Percentiles rank a stretch among this genome's conserved stretches.
These are phyloP conservation scores for Verasper variegatus DNA, from an alignment of 2,113 vertebrate genomes.

Conservation along the genomic window DNA sequence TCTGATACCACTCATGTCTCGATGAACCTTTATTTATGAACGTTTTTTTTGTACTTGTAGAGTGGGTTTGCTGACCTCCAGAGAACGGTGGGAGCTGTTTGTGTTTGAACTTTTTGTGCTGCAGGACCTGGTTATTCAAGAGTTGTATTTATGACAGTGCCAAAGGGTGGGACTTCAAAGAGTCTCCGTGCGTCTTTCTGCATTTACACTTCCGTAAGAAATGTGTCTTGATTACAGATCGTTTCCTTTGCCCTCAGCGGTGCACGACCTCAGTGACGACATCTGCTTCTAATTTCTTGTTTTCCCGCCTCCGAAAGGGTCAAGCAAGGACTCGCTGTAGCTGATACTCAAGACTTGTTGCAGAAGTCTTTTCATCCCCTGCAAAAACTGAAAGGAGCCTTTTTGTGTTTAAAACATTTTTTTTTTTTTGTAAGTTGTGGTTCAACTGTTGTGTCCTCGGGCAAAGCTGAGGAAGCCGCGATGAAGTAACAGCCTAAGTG, in stretches of 20 bases:
- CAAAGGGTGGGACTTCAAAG: constrained; percentile 73
- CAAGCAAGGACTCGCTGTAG: constrained; percentile 21
- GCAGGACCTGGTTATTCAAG: constrained; percentile 60
- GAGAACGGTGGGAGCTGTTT: constrained; percentile 41
- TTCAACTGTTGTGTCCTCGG: constrained; percentile 42
- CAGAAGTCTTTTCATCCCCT: constrained; percentile 24
- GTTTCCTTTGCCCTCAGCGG: constrained; percentile 19
- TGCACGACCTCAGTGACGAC: constrained; percentile 30
- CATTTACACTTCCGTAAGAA: constrained; percentile 48
- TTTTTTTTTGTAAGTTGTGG: constrained; percentile 5
- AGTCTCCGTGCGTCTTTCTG: constrained; percentile 56
- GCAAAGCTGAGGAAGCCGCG: constrained; percentile 49
- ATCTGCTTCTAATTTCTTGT: constrained; percentile 26
- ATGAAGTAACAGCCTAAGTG: constrained; percentile 75
- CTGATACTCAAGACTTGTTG: constrained; percentile 31
- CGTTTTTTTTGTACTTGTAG: constrained; percentile 68
- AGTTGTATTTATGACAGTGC: constrained; percentile 80
- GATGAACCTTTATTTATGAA: constrained; percentile 83
- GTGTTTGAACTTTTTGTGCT: constrained; percentile 56
- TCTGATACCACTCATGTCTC: constrained; percentile 69
- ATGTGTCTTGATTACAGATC: constrained; percentile 27
- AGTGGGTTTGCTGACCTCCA: constrained; percentile 72
- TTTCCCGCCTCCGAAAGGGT: constrained; percentile 35
- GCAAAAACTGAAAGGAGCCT: constrained; percentile 20
- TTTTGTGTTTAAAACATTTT: background rate